Percentiles rank a stretch among this genome's conserved stretches.
phyloP scores from a whole-genome alignment of 2,888 invertebrate genomes.

The Luperina testacea region DNA sequence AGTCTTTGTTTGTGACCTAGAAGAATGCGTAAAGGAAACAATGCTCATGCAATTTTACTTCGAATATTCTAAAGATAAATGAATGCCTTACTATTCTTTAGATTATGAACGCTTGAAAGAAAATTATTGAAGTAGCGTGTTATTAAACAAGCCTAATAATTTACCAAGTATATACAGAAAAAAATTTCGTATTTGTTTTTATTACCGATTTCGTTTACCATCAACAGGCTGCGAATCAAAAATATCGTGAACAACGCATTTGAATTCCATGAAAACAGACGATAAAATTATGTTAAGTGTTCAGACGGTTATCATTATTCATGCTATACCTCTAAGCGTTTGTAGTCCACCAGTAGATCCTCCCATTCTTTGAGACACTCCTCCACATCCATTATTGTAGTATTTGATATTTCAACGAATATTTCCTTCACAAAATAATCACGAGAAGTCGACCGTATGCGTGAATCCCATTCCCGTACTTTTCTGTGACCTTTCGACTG shows the following conservation, averaged over 20 bases:
- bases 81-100: background rate
- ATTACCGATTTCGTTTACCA: conserved; percentile 7
- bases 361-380: conserved; percentile 94
- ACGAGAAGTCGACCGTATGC: conserved; percentile 49
- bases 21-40: conserved; percentile 55
- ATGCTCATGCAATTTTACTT: background rate
- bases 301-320: conserved; percentile 34
- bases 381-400: conserved; percentile 89
- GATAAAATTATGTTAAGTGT: conserved; percentile 43
- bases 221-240: conserved; percentile 41
- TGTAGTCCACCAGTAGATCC: conserved; percentile 94
- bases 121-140: background rate
- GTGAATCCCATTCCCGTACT: conserved; percentile 61
- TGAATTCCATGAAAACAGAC: conserved; percentile 54
- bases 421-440: conserved; percentile 57
- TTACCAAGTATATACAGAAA: background rate
- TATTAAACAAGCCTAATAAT: background rate
- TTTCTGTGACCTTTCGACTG: conserved; percentile 61
- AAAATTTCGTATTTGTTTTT: conserved; percentile 7
- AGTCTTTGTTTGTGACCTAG: conserved; percentile 94
- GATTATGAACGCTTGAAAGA: conserved; percentile 1
- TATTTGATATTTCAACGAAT: conserved; percentile 55
- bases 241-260: conserved; percentile 34
- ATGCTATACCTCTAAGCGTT: conserved; percentile 93
- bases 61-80: background rate